Base-by-base conservation (phyloP, 2,113 vertebrate species). In the Odontesthes bonariensis region DNA sequence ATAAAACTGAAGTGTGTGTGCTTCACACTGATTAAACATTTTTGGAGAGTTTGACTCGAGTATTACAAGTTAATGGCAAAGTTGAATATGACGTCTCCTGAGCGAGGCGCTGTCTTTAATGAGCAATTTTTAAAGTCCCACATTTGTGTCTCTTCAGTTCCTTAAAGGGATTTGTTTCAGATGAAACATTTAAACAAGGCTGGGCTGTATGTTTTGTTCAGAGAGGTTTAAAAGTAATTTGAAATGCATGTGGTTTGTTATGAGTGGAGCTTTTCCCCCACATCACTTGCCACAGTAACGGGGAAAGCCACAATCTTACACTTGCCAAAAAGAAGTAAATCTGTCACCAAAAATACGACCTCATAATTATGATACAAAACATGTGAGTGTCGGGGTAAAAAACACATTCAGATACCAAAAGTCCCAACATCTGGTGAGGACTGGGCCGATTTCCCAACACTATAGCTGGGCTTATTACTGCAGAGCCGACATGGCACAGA, bases 401-500 rank as follows among this genome's bases (percentile, higher is more conserved):
- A 74, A 66, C 22, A 8, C 38, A 9, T 3, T 53, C 27, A 0
- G 8, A 32, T 57, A 55, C 20, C 66, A 57, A 63, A 56, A 8
- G 0, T 12, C 35, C 35, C 64, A 32, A 51, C 53, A 54, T 83
- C 60, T 72, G 49, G 33, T 35, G 62, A 46, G 19, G 20, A 68
- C 38, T 3, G 42, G 44, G 46, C 27, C 27, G 1, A 6, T 68
- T 75, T 77, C 68, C 64, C 69, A 78, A 64, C 33, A 47, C 42
- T 5, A 32, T 20, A 57, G 57, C 27, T 49, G 31, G 78, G 56
- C 84, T 88, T 85, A 71, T 86, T 64, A 35, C 75, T 55, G 55
- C 60, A 74, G 68, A 81, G 84, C 47, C 40, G 33, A 88, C 76
- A 82, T 89, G 89, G 89, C 89, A 79, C 54, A 57, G 11, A 8